Conservation (phyloP, 2,888 invertebrate species). For the Aethes cnicana region DNA sequence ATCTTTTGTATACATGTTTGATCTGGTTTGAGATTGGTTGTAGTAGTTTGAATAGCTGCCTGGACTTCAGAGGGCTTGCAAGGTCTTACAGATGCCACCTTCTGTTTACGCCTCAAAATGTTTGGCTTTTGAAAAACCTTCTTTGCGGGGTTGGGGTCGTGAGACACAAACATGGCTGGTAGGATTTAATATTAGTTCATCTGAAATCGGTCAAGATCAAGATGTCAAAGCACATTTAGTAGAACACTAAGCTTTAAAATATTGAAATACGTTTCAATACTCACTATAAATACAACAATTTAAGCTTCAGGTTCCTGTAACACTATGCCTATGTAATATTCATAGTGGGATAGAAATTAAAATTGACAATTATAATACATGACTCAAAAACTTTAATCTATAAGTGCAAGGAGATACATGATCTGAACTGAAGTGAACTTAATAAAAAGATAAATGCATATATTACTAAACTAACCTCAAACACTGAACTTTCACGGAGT, state of each 20-base stretch:
- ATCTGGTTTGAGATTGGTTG: neutral
- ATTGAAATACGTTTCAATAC: too few species aligned
- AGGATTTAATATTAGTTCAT: conserved; percentile 22
- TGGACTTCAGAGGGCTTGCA: neutral
- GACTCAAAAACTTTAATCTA: neutral
- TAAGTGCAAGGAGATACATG: neutral
- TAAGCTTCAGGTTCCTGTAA: too few species aligned
- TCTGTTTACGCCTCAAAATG: conserved; percentile 64
- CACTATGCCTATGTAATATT: too few species aligned
- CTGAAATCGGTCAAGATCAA: conserved; percentile 11
- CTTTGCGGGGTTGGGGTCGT: conserved; percentile 53
- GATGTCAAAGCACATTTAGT: conserved; percentile 5
- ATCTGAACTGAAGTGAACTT: neutral
- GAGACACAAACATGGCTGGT: conserved; percentile 62
- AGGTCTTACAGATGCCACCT: conserved; percentile 31
- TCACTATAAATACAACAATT: too few species aligned
- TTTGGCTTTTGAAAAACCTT: conserved; percentile 72
- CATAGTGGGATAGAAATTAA: too few species aligned
- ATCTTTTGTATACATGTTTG: neutral
- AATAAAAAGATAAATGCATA: neutral
- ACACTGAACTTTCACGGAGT: conserved; percentile 14
- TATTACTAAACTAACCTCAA: conserved; percentile 18
- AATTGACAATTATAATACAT: neutral
- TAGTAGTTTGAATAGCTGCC: neutral
- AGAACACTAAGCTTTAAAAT: too few species aligned